phyloP scores from a whole-genome alignment of 2,888 invertebrate species.

The Celastrina argiolus region DNA sequence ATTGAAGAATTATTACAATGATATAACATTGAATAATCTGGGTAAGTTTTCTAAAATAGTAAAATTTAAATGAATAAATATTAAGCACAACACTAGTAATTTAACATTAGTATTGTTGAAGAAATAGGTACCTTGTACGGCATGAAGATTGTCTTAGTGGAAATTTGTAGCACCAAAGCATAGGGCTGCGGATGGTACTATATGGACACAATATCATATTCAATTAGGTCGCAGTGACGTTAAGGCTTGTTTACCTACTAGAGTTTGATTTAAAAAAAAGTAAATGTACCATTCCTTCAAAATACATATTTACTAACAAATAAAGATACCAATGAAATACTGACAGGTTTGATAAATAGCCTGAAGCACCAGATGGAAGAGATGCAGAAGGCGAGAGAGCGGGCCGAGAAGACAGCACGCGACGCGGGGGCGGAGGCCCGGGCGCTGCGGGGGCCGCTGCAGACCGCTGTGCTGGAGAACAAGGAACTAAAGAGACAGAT shows the following conservation, averaged over 20 bases:
- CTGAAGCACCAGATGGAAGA: conserved; percentile 87
- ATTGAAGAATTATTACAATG: conserved; percentile 96
- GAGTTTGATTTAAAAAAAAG: no score
- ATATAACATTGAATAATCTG: conserved; percentile 94
- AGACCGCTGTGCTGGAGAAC: conserved; percentile 83
- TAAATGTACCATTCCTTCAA: no score
- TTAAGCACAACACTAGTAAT: no score
- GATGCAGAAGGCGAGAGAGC: conserved; percentile 85
- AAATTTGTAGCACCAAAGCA: no score
- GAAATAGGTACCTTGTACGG: no score
- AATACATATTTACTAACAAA: no score
- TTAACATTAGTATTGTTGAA: no score
- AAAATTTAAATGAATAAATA: neutral
- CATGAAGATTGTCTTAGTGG: no score
- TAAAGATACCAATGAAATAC: neutral
- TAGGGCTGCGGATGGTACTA: no score
- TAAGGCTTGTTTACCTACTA: no score
- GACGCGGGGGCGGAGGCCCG: conserved; percentile 86
- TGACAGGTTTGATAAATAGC: conserved; percentile 85
- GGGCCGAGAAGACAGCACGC: conserved; percentile 83
- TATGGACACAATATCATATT: no score
- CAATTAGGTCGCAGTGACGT: no score
- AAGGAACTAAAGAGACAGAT: conserved; percentile 85
- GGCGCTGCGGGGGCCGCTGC: conserved; percentile 84
- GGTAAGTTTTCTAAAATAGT: conserved; percentile 59